Evolutionary conservation across 1,140 invertebrate genomes (phyloP), one percentile per base, ranked within the genome.

Genomic region (Drosophila insularis): DNA sequence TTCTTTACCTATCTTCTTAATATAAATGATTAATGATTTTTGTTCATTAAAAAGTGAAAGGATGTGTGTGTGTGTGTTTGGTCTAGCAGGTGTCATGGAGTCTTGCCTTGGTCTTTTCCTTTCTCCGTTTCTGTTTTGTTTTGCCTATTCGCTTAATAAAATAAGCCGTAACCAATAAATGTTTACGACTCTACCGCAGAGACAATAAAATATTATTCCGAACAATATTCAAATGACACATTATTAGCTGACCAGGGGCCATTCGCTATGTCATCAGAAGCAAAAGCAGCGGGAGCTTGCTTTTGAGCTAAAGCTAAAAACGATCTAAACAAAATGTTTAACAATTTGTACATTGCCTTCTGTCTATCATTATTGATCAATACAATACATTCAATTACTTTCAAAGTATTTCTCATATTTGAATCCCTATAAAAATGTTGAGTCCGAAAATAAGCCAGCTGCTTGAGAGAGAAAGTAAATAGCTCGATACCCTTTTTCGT

Each of bases 151-250:
- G 43, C 14, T 13, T 14, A 46, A 14, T 27, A 70, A 69, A 85
- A 85, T 80, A 78, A 85, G 81, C 75, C 81, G 82, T 86, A 87
- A 87, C 74, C 72, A 81, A 86, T 87, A 81, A 86, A 86, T 86
- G 74, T 86, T 86, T 86, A 86, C 75, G 71, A 81, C 81, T 63
- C 61, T 56, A 56, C 63, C 19, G 50, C 35, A 11, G 11, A 62
- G 43, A 68, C 74, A 82, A 78, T 86, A 75, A 85, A 85, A 86
- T 50, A 81, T 81, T 63, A 81, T 86, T 78, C 56, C 61, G 54
- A 80, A 50, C 64, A 55, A 69, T 82, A 85, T 86, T 86, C 86
- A 86, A 85, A 86, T 85, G 82, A 85, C 81, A 85, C 81, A 85
- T 85, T 27, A 27, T 27, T 27, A 27, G 27, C 27, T 27, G 27